Evolutionary conservation across 2,797 vertebrate species (phyloP).

Genomic region (Micropoecilia bifurca): DNA sequence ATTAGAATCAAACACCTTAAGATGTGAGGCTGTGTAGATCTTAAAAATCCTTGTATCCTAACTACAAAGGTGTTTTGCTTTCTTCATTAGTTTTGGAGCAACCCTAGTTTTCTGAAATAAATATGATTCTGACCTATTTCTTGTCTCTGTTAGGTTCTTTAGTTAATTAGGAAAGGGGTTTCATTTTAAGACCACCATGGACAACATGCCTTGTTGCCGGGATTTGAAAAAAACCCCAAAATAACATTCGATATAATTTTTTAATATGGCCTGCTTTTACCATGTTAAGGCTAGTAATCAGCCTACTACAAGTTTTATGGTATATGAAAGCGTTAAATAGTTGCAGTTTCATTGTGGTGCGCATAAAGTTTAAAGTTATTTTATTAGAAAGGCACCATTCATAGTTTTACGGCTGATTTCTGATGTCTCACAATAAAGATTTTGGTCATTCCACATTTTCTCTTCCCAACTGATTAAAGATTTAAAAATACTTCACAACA

Average conservation of each 20-base stretch:
- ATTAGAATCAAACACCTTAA: constrained; percentile 49
- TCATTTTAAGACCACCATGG: constrained; percentile 38
- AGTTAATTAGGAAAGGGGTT: constrained; percentile 37
- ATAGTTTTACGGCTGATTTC: neutral
- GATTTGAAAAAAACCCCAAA: constrained; percentile 7
- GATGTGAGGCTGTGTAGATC: constrained; percentile 24
- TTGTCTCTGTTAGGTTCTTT: constrained; percentile 49
- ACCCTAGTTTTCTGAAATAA: constrained; percentile 65
- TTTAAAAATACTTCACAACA: neutral
- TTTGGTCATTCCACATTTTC: neutral
- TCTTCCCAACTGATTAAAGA: neutral
- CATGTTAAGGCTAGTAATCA: neutral
- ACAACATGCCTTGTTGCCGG: constrained; percentile 2
- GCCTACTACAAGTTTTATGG: neutral
- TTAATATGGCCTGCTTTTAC: constrained; percentile 17
- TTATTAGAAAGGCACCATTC: neutral
- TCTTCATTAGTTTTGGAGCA: constrained; percentile 19
- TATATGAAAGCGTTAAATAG: neutral
- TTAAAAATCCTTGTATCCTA: constrained; percentile 34
- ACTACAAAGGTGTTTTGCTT: constrained; percentile 33
- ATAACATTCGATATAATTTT: constrained; percentile 6
- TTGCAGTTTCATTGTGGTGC: neutral
- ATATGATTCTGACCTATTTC: constrained; percentile 61
- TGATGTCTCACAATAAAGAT: neutral
- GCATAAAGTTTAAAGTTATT: neutral